phyloP scores from a whole-genome alignment of 1,140 invertebrate genomes.

The Lepidurus apus region DNA sequence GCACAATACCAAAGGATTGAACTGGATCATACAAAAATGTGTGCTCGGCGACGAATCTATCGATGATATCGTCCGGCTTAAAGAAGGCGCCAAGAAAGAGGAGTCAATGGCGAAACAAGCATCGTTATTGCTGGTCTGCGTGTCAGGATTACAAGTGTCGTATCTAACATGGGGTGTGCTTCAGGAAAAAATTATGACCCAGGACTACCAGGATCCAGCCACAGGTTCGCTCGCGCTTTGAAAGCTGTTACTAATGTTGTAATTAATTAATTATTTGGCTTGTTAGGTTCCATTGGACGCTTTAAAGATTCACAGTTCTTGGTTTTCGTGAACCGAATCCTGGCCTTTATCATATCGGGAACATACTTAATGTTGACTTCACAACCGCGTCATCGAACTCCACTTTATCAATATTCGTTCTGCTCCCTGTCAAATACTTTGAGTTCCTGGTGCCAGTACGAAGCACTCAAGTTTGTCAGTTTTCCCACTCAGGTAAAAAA shows the following conservation, averaged over 20 bases:
- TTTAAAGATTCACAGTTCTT: slow-evolving; percentile 93
- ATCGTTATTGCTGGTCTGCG: slow-evolving; percentile 63
- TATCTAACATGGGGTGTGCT: slow-evolving; percentile 92
- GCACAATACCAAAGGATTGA: slow-evolving; percentile 48
- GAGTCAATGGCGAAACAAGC: slow-evolving; percentile 17
- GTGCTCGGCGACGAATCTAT: neutral
- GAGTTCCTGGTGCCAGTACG: slow-evolving; percentile 99
- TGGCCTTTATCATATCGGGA: slow-evolving; percentile 72
- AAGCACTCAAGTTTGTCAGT: slow-evolving; percentile 95
- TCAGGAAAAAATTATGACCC: slow-evolving; percentile 89
- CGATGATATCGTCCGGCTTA: neutral
- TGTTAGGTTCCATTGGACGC: slow-evolving; percentile 41
- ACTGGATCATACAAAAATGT: neutral
- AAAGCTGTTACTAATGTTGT: neutral
- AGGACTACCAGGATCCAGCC: slow-evolving; percentile 48
- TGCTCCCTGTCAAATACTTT: slow-evolving; percentile 96
- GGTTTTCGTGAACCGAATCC: slow-evolving; percentile 86
- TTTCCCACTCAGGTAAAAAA: slow-evolving; percentile 84
- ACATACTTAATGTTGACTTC: slow-evolving; percentile 54
- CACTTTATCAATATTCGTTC: slow-evolving; percentile 93
- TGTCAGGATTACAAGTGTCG: slow-evolving; percentile 78
- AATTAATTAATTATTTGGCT: neutral
- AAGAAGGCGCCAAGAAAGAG: slow-evolving; percentile 54
- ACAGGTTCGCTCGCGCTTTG: neutral
- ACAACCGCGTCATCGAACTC: slow-evolving; percentile 63